These are phyloP conservation scores for Hippoglossus stenolepis DNA, from an alignment of 2,113 vertebrate species.

Conservation along the genomic window DNA sequence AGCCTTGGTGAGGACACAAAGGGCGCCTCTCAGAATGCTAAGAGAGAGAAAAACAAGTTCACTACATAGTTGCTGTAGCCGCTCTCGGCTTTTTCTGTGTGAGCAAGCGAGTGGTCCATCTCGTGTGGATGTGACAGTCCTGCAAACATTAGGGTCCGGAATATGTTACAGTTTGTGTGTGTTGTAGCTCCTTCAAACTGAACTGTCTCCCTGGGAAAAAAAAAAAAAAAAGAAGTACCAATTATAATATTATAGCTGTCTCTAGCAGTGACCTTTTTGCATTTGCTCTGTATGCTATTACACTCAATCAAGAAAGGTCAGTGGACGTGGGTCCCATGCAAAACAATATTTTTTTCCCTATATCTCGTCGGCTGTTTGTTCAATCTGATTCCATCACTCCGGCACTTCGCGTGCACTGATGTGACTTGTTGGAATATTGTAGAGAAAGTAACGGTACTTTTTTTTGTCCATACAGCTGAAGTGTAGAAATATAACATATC, in stretches of 20 bases:
- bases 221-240: conserved; percentile 66
- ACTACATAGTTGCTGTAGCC: background rate
- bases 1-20: conserved; percentile 33
- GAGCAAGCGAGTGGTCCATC: conserved; percentile 53
- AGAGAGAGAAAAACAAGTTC: conserved; percentile 8
- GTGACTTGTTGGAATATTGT: background rate
- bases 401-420: background rate
- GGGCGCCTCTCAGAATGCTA: conserved; percentile 30
- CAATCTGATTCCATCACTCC: no score
- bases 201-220: conserved; percentile 40
- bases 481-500: no score
- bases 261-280: conserved; percentile 85
- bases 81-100: conserved; percentile 15
- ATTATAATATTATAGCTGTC: conserved; percentile 85
- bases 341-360: conserved; percentile 44
- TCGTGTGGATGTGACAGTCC: conserved; percentile 38
- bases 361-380: background rate
- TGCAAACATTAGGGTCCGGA: conserved; percentile 46
- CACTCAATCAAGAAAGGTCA: conserved; percentile 88
- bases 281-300: conserved; percentile 83
- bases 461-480: no score
- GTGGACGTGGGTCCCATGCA: conserved; percentile 77
- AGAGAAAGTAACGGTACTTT: no score
- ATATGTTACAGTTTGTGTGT: conserved; percentile 34
- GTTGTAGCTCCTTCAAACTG: conserved; percentile 46